Conservation (phyloP, 2,797 vertebrate genomes). For the Cryptoprocta ferox region DNA sequence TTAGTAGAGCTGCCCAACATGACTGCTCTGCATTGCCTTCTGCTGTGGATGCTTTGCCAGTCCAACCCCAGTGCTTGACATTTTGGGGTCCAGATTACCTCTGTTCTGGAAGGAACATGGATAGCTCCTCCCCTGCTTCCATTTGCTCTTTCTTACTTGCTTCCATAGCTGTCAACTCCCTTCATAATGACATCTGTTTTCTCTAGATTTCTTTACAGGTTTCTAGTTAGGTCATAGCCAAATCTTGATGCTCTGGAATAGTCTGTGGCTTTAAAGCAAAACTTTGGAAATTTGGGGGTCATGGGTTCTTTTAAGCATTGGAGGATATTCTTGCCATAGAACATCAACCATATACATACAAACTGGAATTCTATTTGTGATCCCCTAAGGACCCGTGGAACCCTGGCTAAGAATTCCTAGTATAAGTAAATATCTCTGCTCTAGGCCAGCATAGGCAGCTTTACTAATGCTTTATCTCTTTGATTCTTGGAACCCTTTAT, state of each 20-base stretch:
- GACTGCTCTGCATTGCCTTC: background rate
- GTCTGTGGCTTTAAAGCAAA: background rate
- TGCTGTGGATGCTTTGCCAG: background rate
- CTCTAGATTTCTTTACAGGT: no score
- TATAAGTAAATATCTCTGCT: background rate
- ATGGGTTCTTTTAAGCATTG: background rate
- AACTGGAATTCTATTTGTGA: background rate
- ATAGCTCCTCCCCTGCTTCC: background rate
- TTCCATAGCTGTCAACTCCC: background rate
- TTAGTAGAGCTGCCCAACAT: fast-evolving
- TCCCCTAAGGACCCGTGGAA: background rate
- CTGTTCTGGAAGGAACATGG: background rate
- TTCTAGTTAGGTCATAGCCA: background rate
- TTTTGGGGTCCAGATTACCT: background rate
- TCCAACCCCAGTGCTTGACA: no score
- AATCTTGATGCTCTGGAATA: background rate
- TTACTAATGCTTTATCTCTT: background rate
- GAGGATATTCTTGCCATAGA: background rate
- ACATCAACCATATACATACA: background rate
- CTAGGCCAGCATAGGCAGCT: background rate
- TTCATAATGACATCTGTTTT: background rate
- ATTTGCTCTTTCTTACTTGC: background rate
- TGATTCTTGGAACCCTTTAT: background rate
- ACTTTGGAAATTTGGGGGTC: background rate
- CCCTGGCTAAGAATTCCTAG: background rate